These are phyloP conservation scores for Chionomys nivalis DNA, from an alignment of 2,113 vertebrate species.

Conservation along the genomic window DNA sequence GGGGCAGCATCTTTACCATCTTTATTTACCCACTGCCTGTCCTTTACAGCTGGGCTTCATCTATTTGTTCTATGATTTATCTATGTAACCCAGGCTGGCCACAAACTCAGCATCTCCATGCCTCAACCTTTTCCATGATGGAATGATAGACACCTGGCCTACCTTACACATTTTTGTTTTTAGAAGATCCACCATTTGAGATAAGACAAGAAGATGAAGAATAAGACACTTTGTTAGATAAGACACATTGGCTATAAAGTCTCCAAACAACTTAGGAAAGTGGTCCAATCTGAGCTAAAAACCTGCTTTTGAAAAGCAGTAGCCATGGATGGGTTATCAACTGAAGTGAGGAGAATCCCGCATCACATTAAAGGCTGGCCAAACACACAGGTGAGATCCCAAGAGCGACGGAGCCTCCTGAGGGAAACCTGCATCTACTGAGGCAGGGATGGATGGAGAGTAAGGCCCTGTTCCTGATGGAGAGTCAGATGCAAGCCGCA, in stretches of 20 bases:
- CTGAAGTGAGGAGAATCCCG: not conserved
- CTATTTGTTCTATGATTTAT: not conserved
- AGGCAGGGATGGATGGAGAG: not conserved
- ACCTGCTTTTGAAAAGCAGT: not conserved
- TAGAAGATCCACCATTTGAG: not conserved
- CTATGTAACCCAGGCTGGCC: not conserved
- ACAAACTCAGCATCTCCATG: too few relatives aligned
- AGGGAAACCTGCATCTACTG: not conserved
- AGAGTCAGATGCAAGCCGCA: not conserved
- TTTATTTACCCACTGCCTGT: not conserved
- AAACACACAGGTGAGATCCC: not conserved
- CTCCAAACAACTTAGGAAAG: not conserved
- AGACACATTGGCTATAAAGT: not conserved
- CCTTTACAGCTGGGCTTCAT: not conserved
- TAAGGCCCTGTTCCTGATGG: not conserved
- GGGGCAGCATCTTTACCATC: too few relatives aligned
- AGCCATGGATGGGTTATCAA: not conserved
- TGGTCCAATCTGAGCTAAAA: not conserved
- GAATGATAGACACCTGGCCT: not conserved
- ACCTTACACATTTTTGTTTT: fast-evolving
- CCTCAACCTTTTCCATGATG: not conserved
- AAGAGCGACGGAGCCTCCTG: not conserved
- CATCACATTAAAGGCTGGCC: not conserved
- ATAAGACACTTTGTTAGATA: not conserved
- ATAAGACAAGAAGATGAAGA: not conserved